Conservation (phyloP, 2,888 invertebrate genomes). For the Zelleria hepariella region DNA sequence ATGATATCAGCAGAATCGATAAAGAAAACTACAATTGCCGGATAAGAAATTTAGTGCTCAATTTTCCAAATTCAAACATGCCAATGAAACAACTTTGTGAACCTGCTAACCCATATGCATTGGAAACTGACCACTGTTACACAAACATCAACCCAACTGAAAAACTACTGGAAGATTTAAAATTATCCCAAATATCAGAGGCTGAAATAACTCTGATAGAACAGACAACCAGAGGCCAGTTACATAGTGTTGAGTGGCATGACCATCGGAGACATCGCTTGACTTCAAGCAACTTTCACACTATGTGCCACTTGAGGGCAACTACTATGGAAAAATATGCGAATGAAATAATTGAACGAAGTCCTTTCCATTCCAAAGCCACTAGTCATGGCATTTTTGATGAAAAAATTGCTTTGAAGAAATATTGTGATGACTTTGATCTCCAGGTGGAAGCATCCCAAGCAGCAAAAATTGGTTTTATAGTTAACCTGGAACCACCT, state of each 20-base stretch:
- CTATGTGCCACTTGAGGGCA: constrained; percentile 1
- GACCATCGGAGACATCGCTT: neutral
- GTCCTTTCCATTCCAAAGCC: neutral
- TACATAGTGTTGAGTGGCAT: neutral
- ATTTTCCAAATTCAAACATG: neutral
- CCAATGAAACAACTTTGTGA: neutral
- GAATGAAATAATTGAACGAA: neutral
- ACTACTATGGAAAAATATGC: neutral
- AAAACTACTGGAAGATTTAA: neutral
- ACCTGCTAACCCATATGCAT: constrained; percentile 4
- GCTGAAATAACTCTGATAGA: neutral
- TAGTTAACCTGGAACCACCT: no score
- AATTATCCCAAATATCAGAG: neutral
- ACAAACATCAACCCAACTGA: neutral
- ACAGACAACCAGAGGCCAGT: neutral
- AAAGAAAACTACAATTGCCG: constrained; percentile 3
- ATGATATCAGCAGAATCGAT: neutral
- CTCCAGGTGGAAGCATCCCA: constrained; percentile 4
- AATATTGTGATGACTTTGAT: neutral
- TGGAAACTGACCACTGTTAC: constrained; percentile 8
- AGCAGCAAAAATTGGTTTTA: no score
- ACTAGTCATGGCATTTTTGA: neutral
- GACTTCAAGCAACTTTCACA: constrained; percentile 3
- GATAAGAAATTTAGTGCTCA: constrained; percentile 2
- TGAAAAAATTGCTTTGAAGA: constrained; percentile 1